Base-by-base conservation (phyloP, 1,140 invertebrate genomes). In the Listronotus bonariensis region DNA sequence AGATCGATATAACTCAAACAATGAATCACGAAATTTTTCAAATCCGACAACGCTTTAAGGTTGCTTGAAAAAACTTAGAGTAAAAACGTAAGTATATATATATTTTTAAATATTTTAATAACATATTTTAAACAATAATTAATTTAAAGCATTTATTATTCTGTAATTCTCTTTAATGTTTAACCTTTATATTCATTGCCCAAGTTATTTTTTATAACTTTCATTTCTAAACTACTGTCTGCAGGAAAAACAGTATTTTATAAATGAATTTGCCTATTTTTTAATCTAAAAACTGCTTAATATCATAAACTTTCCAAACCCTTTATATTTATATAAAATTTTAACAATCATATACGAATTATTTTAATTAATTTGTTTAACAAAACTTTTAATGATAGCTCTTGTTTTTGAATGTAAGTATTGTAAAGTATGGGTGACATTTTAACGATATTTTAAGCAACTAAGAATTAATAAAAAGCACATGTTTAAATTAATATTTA, bases 321-420 rank as follows among this genome's bases (percentile, higher is more conserved):
- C 67, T 66, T 65, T 72, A 74, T 72, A 74, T 74, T 76, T 71
- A 76, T 76, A 76, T 76, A 76, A 75, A 76, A 73, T 68, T 72
- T 72, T 72, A 75, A 75, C 73, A 75, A 75, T 72, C 72, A 76
- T 76, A 70, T 65, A 72, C 56, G 61, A 68, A 72, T 65, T 57
- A 67, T 68, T 67, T 64, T 54, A 51, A 49, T 15, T 26, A 18
- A 26, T 60, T 49, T 40, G 15, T 60, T 58, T 67, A 72, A 69
- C 62, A 48, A 68, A 71, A 73, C 58, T 36, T 53, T 62, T 69
- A 63, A 32, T 71, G 68, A 71, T 63, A 72, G 68, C 62, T 66
- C 58, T 60, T 54, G 46, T 60, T 62, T 52, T 48, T 49, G 55
- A 67, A 34, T 67, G 38, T 66, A 20, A 36, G 26, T 49, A 20